Evolutionary conservation across 2,888 invertebrate species (phyloP).

Genomic region (Zygogramma bicolorata): DNA sequence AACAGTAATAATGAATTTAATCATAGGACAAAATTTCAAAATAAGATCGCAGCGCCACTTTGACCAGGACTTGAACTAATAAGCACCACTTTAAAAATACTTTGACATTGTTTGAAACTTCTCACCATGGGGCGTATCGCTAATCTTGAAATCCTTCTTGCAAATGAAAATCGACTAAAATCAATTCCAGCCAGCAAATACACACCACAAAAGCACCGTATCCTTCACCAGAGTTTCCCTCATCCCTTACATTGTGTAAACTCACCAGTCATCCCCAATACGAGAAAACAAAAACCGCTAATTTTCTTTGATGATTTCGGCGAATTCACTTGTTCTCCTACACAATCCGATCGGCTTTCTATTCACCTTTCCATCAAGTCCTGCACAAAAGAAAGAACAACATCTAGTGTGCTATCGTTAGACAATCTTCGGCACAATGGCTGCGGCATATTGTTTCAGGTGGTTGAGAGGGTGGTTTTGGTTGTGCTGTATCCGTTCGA

Average conservation of each 20-base stretch:
- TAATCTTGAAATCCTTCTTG: too few relatives aligned
- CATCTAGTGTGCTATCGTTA: slow-evolving; percentile 27
- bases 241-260: background rate
- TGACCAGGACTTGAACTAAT: too few relatives aligned
- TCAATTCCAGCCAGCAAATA: too few relatives aligned
- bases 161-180: too few relatives aligned
- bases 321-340: background rate
- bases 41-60: too few relatives aligned
- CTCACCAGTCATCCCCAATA: background rate
- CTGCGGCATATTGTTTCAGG: slow-evolving; percentile 32
- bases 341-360: background rate
- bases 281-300: background rate
- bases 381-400: slow-evolving; percentile 3
- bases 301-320: background rate
- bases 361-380: slow-evolving; percentile 7
- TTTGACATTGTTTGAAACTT: too few relatives aligned
- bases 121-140: too few relatives aligned
- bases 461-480: slow-evolving; percentile 17
- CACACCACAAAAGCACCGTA: too few relatives aligned
- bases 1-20: too few relatives aligned
- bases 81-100: too few relatives aligned
- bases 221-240: background rate
- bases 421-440: slow-evolving; percentile 34
- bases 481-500: background rate
- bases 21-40: too few relatives aligned